These are phyloP conservation scores for Chlorodrepanis virens DNA, from an alignment of 2,113 vertebrate genomes.

Conservation along the genomic window DNA sequence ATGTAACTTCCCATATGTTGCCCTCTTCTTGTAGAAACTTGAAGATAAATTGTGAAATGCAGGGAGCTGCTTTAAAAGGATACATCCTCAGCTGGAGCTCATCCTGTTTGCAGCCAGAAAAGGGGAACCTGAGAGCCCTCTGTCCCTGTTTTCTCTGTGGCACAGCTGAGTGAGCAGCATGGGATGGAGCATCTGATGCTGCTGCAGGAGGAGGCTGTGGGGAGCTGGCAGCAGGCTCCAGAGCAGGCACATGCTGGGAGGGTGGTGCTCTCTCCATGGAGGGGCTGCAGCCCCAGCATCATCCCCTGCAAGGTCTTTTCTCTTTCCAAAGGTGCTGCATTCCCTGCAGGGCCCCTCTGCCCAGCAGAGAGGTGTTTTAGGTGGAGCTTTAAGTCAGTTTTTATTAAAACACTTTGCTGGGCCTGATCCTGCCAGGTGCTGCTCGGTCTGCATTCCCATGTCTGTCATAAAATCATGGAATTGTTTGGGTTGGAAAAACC, in stretches of 20 bases:
- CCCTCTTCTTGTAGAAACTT: not conserved
- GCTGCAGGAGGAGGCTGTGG: not conserved
- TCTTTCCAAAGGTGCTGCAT: not conserved
- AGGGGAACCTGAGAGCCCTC: not conserved
- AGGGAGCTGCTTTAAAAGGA: not conserved
- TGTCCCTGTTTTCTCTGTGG: not conserved
- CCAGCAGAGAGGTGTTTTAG: not conserved
- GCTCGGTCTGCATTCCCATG: not conserved
- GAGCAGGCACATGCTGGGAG: not conserved
- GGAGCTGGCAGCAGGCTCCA: not conserved
- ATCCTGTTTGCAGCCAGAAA: not conserved
- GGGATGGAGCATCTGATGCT: not conserved
- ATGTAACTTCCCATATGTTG: slow-evolving; percentile 16
- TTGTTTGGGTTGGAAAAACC: not conserved
- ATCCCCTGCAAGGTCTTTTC: not conserved
- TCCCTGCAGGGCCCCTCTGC: not conserved
- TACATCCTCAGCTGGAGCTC: not conserved
- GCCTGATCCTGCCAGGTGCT: not conserved
- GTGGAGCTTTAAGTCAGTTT: not conserved
- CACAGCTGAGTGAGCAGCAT: not conserved
- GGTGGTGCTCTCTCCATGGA: not conserved
- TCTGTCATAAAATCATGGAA: not conserved
- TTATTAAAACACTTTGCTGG: not conserved
- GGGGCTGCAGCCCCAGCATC: not conserved
- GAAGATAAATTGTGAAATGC: not conserved